These are phyloP conservation scores for Pseudochaenichthys georgianus DNA, from an alignment of 2,797 vertebrate genomes.

Conservation along the genomic window DNA sequence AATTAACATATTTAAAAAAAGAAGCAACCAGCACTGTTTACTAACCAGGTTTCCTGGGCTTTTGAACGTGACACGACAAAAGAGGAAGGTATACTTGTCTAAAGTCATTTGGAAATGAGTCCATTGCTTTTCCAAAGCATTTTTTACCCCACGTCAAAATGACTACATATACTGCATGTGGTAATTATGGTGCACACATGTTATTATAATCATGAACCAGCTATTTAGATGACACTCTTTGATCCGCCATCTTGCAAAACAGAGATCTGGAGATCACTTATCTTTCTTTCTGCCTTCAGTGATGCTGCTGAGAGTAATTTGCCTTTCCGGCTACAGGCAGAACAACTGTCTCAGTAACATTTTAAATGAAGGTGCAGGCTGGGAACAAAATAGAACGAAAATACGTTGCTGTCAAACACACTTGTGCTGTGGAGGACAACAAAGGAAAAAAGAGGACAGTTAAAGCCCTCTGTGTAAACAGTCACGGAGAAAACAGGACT, in stretches of 20 bases:
- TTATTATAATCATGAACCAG: slow-evolving; percentile 50
- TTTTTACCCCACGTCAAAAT: no score
- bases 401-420: slow-evolving; percentile 13
- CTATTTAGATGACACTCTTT: slow-evolving; percentile 16
- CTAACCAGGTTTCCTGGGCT: no score
- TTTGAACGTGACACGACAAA: no score
- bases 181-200: no score
- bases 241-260: slow-evolving; percentile 36
- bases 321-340: slow-evolving; percentile 29
- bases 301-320: slow-evolving; percentile 27
- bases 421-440: background rate
- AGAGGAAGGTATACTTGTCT: no score
- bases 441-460: background rate
- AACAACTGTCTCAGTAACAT: slow-evolving; percentile 24
- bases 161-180: no score
- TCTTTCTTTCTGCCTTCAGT: slow-evolving; percentile 22
- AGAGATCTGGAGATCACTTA: slow-evolving; percentile 38
- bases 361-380: slow-evolving; percentile 38
- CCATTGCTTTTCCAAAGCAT: no score
- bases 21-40: no score
- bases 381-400: background rate
- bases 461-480: slow-evolving; percentile 21
- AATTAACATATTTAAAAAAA: no score
- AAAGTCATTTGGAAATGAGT: no score
- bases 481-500: background rate